Evolutionary conservation across 2,113 vertebrate species (phyloP).

Genomic region (Dasyornis broadbenti): DNA sequence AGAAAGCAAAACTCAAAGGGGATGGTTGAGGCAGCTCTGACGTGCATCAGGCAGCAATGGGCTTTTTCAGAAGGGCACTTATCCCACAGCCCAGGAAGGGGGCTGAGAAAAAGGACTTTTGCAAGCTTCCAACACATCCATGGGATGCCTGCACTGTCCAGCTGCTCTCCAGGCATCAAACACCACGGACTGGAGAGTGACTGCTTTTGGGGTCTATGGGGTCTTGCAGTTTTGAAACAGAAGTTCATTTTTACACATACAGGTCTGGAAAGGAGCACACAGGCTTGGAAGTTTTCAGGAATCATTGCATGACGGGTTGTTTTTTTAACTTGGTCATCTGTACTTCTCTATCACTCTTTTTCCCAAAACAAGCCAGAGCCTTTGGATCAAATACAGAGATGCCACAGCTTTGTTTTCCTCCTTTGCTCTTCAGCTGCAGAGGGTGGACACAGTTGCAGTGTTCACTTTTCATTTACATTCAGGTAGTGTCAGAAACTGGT

Average conservation of each 20-base stretch:
- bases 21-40: not conserved
- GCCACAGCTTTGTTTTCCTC: not conserved
- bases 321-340: not conserved
- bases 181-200: not conserved
- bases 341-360: not conserved
- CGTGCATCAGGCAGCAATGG: not conserved
- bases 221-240: not conserved
- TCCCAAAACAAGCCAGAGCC: not conserved
- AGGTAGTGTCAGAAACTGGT: not conserved
- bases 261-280: not conserved
- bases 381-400: not conserved
- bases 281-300: not conserved
- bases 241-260: not conserved
- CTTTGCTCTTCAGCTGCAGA: not conserved
- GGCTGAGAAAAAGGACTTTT: not conserved
- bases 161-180: not conserved
- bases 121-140: fast-evolving
- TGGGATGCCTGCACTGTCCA: not conserved
- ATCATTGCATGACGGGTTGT: fast-evolving
- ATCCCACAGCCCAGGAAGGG: not conserved
- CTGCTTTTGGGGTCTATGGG: fast-evolving
- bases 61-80: not conserved
- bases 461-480: not conserved
- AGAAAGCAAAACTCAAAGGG: not conserved
- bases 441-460: not conserved